Base-by-base conservation (phyloP, 2,797 vertebrate species). In the Sebastes vulpes region DNA sequence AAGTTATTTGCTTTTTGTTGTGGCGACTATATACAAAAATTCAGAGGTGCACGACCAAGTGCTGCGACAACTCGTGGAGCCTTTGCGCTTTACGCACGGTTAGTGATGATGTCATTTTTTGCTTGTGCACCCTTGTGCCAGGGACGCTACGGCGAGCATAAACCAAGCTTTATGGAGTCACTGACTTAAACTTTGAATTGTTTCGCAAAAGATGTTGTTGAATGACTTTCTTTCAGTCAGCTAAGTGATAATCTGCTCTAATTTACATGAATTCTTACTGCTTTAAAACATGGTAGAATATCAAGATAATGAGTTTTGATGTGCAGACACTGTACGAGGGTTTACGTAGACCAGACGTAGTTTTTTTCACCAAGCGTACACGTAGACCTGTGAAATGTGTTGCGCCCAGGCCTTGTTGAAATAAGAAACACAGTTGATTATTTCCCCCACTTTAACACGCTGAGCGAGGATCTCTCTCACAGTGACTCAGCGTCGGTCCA, bases 341-440 rank as follows among this genome's bases (percentile, higher is more conserved):
- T 48, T 3, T 48, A 48, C 0, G 18, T 48, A 1, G 46, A 48
- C 46, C 46, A 48, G 46, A 21, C 1, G 1, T 12, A 12, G 0
- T 35, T 23, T 32, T 29, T 56, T 16, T 56, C 35, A 3, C n/a
- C 5, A 3, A 32, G 21, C 6, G 0, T 5, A 7, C 21, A 23
- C 12, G 10, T 4, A 32, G 31, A 8, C 31, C 56, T 60, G 29
- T 29, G 54, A 28, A 12, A 1, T 21, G 2, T 6, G 35, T 25
- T 6, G 12, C 12, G 0, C 4, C 10, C 6, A 4, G 18, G 7
- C n/a, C 11, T 0, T 11, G 12, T 20, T 5, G 21, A 4, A n/a
- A 35, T 21, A 12, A 18, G 26, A 21, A 53, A 8, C 12, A 56
- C 14, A 26, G 20, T 8, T 16, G 56, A 60, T 65, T 46, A 5